Conservation (phyloP, 2,113 vertebrate genomes). For the Rattus norvegicus region DNA sequence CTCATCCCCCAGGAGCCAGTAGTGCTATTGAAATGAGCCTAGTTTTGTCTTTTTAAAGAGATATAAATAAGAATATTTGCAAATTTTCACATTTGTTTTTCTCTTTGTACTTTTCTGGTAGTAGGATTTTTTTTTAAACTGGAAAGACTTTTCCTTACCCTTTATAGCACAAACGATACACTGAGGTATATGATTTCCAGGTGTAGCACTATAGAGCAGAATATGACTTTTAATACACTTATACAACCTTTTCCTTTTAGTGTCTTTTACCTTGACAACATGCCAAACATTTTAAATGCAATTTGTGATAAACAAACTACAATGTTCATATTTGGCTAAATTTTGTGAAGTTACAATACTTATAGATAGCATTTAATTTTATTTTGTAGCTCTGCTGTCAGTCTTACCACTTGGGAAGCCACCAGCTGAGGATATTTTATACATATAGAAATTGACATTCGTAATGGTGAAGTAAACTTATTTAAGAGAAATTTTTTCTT, state of each 20-base stretch:
- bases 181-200: neutral
- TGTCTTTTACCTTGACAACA: neutral
- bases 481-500: conserved; percentile 6
- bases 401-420: too few relatives aligned
- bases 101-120: too few relatives aligned
- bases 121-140: too few relatives aligned
- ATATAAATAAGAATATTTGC: too few relatives aligned
- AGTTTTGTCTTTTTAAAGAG: neutral
- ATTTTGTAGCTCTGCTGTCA: neutral
- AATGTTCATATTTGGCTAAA: neutral
- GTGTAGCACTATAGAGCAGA: neutral
- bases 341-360: neutral
- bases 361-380: neutral
- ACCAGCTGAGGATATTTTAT: neutral
- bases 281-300: neutral
- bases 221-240: neutral
- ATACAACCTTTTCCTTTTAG: neutral
- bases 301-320: neutral
- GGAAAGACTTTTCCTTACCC: neutral
- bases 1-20: neutral
- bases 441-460: neutral
- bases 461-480: neutral
- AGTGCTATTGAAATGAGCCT: neutral
- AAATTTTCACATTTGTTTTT: too few relatives aligned
- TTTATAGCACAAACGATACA: conserved; percentile 8